phyloP scores from a whole-genome alignment of 2,797 vertebrate genomes.

The Dendrocincla fuliginosa region DNA sequence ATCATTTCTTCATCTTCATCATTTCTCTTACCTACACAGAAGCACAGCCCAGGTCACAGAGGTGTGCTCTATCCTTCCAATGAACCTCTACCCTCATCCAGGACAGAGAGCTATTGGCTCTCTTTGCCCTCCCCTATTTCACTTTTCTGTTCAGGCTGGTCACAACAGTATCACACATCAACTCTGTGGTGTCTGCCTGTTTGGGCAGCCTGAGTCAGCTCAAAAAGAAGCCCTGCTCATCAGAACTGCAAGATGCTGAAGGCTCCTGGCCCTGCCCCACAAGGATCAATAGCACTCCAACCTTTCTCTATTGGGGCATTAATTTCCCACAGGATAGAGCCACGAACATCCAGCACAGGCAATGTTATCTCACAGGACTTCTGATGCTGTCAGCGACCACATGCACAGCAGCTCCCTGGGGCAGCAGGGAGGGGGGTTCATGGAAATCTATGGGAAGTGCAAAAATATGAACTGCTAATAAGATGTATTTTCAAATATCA shows the following conservation, averaged over 20 bases:
- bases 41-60: neutral
- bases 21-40: neutral
- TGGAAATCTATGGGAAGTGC: neutral
- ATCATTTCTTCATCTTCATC: no score
- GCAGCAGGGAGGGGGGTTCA: neutral
- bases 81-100: accelerated
- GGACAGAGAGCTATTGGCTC: neutral
- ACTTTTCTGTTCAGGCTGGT: neutral
- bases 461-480: slow-evolving; percentile 59
- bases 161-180: neutral
- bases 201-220: neutral
- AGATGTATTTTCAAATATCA: slow-evolving; percentile 47
- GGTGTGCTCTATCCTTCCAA: neutral
- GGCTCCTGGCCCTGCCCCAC: neutral
- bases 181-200: neutral
- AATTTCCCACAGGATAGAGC: neutral
- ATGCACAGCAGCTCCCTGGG: neutral
- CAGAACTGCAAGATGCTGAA: neutral
- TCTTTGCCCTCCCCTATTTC: neutral
- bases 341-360: neutral
- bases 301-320: neutral
- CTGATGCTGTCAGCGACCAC: neutral
- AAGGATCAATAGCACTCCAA: neutral
- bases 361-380: neutral
- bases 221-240: neutral